Evolutionary conservation across 2,888 invertebrate species (phyloP), one percentile per base, ranked within the genome.

Genomic region (Microchrysa polita): DNA sequence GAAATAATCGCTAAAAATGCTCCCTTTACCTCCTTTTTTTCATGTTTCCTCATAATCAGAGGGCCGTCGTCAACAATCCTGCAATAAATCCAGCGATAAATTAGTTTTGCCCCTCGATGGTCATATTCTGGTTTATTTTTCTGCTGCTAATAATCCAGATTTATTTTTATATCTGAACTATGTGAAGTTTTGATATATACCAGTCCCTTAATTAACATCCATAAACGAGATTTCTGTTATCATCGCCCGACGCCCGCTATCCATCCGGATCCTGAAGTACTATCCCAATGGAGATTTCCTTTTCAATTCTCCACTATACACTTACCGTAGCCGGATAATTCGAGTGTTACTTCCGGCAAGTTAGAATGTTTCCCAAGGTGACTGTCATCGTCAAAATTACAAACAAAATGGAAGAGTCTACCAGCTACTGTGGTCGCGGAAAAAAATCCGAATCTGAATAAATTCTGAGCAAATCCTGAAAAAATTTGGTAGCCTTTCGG

Each of bases 321-420:
- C n/a, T n/a, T n/a, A n/a, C n/a, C n/a, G n/a, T 53, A 27, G 52
- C 52, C 22, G 23, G 16, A 27, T 67, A 67, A 67, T 67, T 16
- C 52, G 16, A 65, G 65, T 48, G 20, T 10, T 48, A 65, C 53
- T 27, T 52, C 53, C 48, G 52, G 27, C 67, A 67, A 23, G 27
- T 53, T 53, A 67, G 27, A 67, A 53, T 67, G 34, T 14, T 67
- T 20, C 67, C 67, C 67, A 9, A 53, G n/a, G 53, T 67, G 67
- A 53, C 67, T 27, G 23, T 67, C 27, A 53, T 52, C n/a, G n/a
- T n/a, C 22, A 27, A 23, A 67, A 27, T 16, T 10, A 67, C 52
- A 27, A 23, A 67, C 52, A 52, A 67, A 59, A 52, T 22, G 18
- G 20, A 52, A 52, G n/a, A n/a, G 27, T n/a, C n/a, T 52, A n/a